Conservation (phyloP, 2,888 invertebrate species). For the Colostygia pectinataria region DNA sequence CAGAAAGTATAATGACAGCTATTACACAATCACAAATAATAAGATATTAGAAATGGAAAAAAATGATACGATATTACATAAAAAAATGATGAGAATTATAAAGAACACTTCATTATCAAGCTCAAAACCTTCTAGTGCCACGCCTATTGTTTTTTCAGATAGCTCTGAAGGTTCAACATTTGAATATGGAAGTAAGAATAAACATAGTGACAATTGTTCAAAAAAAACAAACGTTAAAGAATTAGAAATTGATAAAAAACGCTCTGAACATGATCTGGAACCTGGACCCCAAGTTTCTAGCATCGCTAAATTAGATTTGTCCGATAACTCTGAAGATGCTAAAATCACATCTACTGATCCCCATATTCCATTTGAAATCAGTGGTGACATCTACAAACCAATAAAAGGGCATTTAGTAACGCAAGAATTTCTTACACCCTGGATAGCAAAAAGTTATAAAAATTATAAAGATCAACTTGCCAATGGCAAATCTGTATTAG, state of each 20-base stretch:
- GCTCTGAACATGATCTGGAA: neutral
- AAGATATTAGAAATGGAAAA: conserved; percentile 65
- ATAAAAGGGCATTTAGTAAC: conserved; percentile 11
- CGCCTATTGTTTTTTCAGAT: neutral
- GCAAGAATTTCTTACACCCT: conserved; percentile 48
- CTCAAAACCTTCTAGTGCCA: neutral
- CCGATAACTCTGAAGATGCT: neutral
- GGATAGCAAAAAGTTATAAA: conserved; percentile 68
- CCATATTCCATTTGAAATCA: conserved; percentile 20
- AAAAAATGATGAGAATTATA: conserved; percentile 42
- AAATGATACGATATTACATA: conserved; percentile 56
- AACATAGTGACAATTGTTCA: neutral
- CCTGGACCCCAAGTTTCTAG: neutral
- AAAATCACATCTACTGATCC: neutral
- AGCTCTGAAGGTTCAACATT: neutral
- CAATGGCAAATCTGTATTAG: conserved; percentile 55
- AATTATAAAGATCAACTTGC: conserved; percentile 53
- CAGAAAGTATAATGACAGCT: conserved; percentile 53
- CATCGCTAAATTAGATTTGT: neutral
- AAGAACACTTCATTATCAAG: conserved; percentile 2
- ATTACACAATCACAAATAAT: conserved; percentile 55
- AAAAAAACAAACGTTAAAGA: neutral
- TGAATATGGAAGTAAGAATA: neutral
- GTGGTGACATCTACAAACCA: conserved; percentile 20
- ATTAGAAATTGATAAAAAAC: neutral